These are phyloP conservation scores for Xiphias gladius DNA, from an alignment of 2,113 vertebrate genomes.

Conservation along the genomic window DNA sequence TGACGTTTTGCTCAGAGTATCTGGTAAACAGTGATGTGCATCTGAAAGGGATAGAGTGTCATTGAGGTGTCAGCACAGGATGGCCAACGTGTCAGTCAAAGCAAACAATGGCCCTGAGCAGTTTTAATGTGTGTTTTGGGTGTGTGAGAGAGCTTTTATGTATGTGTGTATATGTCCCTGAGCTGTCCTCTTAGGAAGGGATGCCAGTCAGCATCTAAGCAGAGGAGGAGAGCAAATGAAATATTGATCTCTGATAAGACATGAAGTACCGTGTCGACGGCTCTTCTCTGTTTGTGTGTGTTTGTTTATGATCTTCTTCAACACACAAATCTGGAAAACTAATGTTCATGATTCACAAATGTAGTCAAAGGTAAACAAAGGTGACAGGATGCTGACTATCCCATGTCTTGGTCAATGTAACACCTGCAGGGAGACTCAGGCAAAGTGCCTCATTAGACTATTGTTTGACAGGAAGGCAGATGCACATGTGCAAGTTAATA, in stretches of 20 bases:
- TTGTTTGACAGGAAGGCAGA: constrained; percentile 58
- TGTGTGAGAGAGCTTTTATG: constrained; percentile 17
- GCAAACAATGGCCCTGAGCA: constrained; percentile 71
- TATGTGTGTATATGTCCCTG: constrained; percentile 59
- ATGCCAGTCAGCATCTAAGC: constrained; percentile 76
- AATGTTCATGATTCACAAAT: constrained; percentile 59
- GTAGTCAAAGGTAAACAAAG: constrained; percentile 57
- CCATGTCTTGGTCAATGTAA: constrained; percentile 54
- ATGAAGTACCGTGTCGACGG: constrained; percentile 63
- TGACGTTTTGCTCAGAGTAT: constrained; percentile 49
- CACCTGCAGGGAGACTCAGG: constrained; percentile 46
- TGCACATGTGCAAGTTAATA: constrained; percentile 60
- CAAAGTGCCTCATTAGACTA: constrained; percentile 50
- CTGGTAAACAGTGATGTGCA: constrained; percentile 73
- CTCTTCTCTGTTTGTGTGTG: constrained; percentile 39
- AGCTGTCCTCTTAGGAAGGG: constrained; percentile 68
- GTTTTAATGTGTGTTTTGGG: constrained; percentile 38
- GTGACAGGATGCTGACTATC: constrained; percentile 53
- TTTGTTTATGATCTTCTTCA: constrained; percentile 41
- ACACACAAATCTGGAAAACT: constrained; percentile 52
- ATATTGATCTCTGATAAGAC: constrained; percentile 81
- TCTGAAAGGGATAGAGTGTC: constrained; percentile 76
- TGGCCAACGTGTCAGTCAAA: constrained; percentile 74
- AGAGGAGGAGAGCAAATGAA: constrained; percentile 73
- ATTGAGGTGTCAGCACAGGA: constrained; percentile 70